Evolutionary conservation across 2,888 invertebrate genomes (phyloP).

Genomic region (Aphodius sticticus): DNA sequence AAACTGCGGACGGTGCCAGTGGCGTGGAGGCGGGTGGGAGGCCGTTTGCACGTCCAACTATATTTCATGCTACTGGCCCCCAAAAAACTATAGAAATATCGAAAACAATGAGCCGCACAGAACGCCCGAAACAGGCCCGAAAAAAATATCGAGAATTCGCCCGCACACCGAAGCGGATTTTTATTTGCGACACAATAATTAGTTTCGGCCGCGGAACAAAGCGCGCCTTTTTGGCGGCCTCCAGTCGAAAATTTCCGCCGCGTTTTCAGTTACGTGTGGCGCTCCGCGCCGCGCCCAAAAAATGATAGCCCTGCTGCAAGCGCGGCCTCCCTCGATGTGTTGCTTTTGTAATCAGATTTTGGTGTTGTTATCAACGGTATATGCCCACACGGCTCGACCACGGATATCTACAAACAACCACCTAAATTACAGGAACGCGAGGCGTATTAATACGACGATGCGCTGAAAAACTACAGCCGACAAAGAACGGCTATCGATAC

Average conservation of each 20-base stretch:
- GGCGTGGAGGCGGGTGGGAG: conserved; percentile 8
- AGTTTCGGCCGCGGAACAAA: conserved; percentile 24
- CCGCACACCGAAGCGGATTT: conserved; percentile 12
- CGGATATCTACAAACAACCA: neutral
- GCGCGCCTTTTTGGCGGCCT: conserved; percentile 13
- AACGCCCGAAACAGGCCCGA: neutral
- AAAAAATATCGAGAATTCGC: conserved; percentile 20
- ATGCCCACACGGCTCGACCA: neutral
- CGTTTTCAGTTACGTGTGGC: conserved; percentile 5
- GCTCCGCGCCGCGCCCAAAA: neutral
- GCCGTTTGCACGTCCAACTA: conserved; percentile 13
- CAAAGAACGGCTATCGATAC: neutral
- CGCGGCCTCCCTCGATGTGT: conserved; percentile 12
- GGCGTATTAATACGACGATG: neutral
- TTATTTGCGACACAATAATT: conserved; percentile 26
- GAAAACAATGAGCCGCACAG: conserved; percentile 19
- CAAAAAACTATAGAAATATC: conserved; percentile 23
- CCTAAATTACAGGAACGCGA: conserved; percentile 4
- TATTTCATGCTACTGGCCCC: conserved; percentile 13
- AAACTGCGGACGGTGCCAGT: neutral
- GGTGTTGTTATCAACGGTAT: conserved; percentile 10
- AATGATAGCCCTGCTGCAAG: conserved; percentile 8
- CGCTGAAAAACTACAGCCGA: neutral
- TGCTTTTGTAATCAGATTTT: conserved; percentile 12
- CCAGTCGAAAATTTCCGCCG: conserved; percentile 20